Evolutionary conservation across 2,113 vertebrate species (phyloP).

Genomic region (Progne subis): DNA sequence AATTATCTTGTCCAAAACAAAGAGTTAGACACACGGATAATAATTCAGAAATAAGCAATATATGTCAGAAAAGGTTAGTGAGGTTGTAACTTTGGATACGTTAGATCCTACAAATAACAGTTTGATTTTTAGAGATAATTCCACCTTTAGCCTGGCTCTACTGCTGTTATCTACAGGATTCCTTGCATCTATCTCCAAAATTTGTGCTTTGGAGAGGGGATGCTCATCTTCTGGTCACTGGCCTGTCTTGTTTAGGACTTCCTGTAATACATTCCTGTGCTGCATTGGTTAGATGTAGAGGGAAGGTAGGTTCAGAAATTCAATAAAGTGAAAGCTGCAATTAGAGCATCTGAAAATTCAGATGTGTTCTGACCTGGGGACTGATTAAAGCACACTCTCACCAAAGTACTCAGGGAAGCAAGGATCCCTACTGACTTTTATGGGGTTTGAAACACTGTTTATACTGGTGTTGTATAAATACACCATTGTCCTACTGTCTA

Average conservation of each 20-base stretch:
- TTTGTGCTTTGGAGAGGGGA: neutral
- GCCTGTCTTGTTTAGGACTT: neutral
- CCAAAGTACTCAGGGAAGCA: neutral
- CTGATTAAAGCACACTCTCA: neutral
- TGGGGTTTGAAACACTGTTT: neutral
- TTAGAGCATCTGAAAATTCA: neutral
- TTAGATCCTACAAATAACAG: neutral
- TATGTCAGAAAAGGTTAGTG: neutral
- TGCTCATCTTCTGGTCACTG: neutral
- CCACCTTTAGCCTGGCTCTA: neutral
- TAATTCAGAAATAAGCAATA: neutral
- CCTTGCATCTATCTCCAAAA: neutral
- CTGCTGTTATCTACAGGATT: neutral
- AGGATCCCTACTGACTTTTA: neutral
- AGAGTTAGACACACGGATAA: accelerated
- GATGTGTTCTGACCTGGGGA: neutral
- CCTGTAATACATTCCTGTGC: neutral
- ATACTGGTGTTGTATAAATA: neutral
- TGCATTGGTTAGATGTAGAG: neutral
- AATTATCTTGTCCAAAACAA: neutral
- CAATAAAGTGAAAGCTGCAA: neutral
- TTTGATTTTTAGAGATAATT: neutral
- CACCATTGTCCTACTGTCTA: neutral
- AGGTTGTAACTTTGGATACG: neutral
- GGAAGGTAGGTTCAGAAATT: neutral